These are phyloP conservation scores for Poicephalus meyeri DNA, from an alignment of 2,113 vertebrate genomes.

Conservation along the genomic window DNA sequence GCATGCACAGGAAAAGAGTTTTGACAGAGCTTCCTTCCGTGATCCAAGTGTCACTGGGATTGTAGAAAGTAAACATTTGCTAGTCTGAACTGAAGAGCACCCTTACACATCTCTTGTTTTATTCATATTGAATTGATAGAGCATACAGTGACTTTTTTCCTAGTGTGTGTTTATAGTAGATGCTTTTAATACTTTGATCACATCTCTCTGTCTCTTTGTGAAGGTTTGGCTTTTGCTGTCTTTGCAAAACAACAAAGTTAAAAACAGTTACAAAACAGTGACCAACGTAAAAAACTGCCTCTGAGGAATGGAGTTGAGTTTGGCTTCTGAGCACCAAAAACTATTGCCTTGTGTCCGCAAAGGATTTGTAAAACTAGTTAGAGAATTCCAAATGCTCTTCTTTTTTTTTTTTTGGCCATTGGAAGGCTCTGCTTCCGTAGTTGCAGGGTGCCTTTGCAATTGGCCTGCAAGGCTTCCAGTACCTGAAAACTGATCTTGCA, in stretches of 20 bases:
- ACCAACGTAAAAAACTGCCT: background rate
- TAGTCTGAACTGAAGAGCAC: background rate
- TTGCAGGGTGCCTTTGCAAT: background rate
- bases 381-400: background rate
- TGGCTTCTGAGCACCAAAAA: background rate
- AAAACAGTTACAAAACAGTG: background rate
- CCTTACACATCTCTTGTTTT: background rate
- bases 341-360: background rate
- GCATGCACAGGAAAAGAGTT: background rate
- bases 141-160: background rate
- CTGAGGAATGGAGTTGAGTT: background rate
- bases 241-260: background rate
- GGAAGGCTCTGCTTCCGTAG: background rate
- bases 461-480: background rate
- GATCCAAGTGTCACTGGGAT: background rate
- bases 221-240: background rate
- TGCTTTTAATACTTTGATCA: background rate
- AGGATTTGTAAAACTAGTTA: background rate
- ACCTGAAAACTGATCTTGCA: background rate
- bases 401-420: fast-evolving
- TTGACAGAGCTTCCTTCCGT: background rate
- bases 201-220: background rate
- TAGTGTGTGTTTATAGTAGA: background rate
- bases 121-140: background rate
- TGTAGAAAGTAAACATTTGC: background rate